A percentile compares a stretch with the other conserved stretches of the same genome.
Conservation (phyloP, 1,140 invertebrate genomes). For the Scylla paramamosain region DNA sequence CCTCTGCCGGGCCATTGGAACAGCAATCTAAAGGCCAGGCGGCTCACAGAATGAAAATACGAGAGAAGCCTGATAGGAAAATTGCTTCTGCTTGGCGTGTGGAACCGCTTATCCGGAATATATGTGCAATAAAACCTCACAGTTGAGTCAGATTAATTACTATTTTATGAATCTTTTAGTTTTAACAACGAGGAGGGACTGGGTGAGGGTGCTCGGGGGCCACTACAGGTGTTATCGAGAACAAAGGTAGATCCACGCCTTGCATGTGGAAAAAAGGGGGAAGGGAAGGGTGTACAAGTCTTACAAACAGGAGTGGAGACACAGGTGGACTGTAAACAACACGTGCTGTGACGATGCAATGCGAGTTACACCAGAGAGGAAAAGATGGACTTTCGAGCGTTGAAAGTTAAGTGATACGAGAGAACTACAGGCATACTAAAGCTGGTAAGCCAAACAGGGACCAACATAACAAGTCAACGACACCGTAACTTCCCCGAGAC, state of each 20-base stretch:
- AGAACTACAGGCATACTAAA: no score
- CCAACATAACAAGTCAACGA: no score
- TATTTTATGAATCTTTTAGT: constrained; percentile 25
- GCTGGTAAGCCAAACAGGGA: no score
- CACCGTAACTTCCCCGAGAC: no score
- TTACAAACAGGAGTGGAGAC: background rate
- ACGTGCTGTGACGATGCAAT: no score
- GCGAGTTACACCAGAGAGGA: no score
- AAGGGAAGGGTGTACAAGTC: no score
- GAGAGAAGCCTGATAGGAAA: background rate
- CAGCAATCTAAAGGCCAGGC: background rate
- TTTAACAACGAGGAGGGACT: background rate
- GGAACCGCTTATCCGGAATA: constrained; percentile 10
- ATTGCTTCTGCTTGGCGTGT: constrained; percentile 11
- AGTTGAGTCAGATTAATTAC: constrained; percentile 1
- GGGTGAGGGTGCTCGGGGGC: background rate
- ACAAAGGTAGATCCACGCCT: no score
- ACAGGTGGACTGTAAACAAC: background rate
- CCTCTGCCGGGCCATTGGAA: background rate
- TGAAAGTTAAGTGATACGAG: no score
- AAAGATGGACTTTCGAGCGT: no score
- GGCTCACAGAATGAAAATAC: constrained; percentile 13
- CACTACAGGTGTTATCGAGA: background rate
- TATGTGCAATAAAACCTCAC: background rate
- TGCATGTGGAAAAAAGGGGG: no score